Base-by-base conservation (phyloP, 2,797 vertebrate species). In the Peromyscus attwateri region DNA sequence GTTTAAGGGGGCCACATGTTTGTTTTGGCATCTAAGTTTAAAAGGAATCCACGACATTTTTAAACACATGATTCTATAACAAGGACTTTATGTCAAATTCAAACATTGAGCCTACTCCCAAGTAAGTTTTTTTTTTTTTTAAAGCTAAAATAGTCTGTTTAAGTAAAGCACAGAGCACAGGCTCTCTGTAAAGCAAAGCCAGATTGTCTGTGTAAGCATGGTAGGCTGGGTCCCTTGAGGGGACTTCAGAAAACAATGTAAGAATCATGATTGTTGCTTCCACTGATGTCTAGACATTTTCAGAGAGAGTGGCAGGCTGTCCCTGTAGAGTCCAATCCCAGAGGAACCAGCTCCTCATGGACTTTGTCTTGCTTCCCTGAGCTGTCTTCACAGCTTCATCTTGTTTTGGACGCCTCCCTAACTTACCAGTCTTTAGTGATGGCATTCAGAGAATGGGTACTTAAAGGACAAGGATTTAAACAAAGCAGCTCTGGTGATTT, bases 21-120 rank as follows among this genome's bases (percentile, higher is more conserved):
- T 29, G 55, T 62, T 66, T 90, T 68, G 46, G 37, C 6, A 25
- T 46, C 34, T 70, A n/a, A 46, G 49, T 87, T 89, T 92, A 89
- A 81, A 95, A 91, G 46, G 64, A 68, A 31, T 52, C 12, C 12
- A 0, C 10, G 13, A 13, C 3, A n/a, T 64, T 46, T 80, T 25
- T 84, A 40, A 77, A 82, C 76, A 80, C 12, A 31, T 12, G 7
- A 11, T 17, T 80, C 16, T 3, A 77, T 27, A 81, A 37, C 34
- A 84, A 87, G 87, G 87, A 75, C 34, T 80, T 80, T 57, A 49
- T 31, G 64, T 94, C 27, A 76, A 76, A 6, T 66, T 91, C 87
- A 88, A 60, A 81, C 79, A 52, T 3, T 9, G 57, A 87, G 3
- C 46, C 76, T 62, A 52, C 87, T 83, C 49, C 40, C 14, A 55